phyloP scores from a whole-genome alignment of 1,140 invertebrate species.

The silkworm (Bombyx mori) region DNA sequence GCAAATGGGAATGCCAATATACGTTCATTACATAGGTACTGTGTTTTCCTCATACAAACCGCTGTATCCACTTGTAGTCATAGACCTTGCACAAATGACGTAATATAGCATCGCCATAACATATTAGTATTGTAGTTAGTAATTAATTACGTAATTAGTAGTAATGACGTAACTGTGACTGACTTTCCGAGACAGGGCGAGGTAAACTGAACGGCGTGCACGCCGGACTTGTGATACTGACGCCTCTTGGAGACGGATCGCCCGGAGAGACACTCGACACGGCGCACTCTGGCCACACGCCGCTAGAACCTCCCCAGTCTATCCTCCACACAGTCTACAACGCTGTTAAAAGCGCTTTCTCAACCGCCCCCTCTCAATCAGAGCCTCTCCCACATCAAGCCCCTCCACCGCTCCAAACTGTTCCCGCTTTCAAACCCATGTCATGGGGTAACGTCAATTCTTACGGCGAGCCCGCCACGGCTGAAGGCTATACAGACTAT shows the following conservation, averaged over 20 bases:
- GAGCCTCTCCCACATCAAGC: slow-evolving; percentile 25
- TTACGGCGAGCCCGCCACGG: slow-evolving; percentile 49
- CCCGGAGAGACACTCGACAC: slow-evolving; percentile 27
- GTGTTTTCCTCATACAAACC: background rate
- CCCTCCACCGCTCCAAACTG: slow-evolving; percentile 39
- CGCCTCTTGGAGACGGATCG: slow-evolving; percentile 43
- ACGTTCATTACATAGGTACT: background rate
- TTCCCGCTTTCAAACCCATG: slow-evolving; percentile 46
- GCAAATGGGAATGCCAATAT: background rate
- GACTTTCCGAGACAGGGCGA: slow-evolving; percentile 61
- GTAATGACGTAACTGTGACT: slow-evolving; percentile 10
- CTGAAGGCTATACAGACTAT: slow-evolving; percentile 43
- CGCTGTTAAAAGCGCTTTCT: slow-evolving; percentile 49
- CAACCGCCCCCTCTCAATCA: slow-evolving; percentile 22
- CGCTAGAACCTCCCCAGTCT: slow-evolving; percentile 51
- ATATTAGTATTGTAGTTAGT: too few relatives aligned
- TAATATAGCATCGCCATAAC: too few relatives aligned
- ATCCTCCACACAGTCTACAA: slow-evolving; percentile 51
- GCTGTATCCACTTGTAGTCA: too few relatives aligned
- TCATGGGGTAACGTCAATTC: slow-evolving; percentile 48
- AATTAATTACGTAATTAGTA: too few relatives aligned
- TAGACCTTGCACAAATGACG: too few relatives aligned
- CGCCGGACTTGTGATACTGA: slow-evolving; percentile 53
- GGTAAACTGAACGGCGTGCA: slow-evolving; percentile 61
- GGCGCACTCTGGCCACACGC: slow-evolving; percentile 32